Evolutionary conservation across 2,888 invertebrate genomes (phyloP), one percentile per base, ranked within the genome.

Genomic region (Apamea anceps): DNA sequence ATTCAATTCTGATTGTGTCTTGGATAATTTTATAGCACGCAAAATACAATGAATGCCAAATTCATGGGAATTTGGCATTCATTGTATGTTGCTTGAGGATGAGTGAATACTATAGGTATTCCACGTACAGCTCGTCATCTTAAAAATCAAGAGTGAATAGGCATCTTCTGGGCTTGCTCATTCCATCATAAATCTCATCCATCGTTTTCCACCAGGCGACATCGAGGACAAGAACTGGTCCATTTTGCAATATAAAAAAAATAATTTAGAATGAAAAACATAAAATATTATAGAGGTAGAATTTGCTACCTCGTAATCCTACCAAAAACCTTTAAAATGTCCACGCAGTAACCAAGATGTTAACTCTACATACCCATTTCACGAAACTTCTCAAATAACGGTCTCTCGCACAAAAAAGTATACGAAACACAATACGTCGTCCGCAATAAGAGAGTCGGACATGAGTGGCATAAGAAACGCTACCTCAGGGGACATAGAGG

Each of bases 381-480:
- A 68, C 51, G 1, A n/a, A 48, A 28, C 68, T 25, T 21, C 57
- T 42, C 18, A 62, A 18, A 62, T 63, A 51, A 32, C 13, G 32
- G 21, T 63, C 1, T 45, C 12, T 25, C n/a, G 5, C n/a, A 77
- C 18, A 78, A 78, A 72, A 82, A 89, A 85, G 25, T 88, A 91
- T 91, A 92, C 91, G 54, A 45, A 78, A 91, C 89, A 90, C 25
- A 72, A 66, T 48, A 88, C 88, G 89, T 86, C 85, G 81, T 87
- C 32, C 32, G 28, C 70, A 45, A 79, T 79, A 90, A 88, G 86
- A 72, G 82, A 73, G 15, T 15, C 54, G 79, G 75, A 85, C 93
- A 90, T 89, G 93, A 90, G 88, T 85, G 79, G 93, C 90, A 92
- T 94, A 79, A 89, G 87, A 92, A 77, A 54, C 2, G 28, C 32